Base-by-base conservation (phyloP, 2,888 invertebrate species). In the Auanema sp. region DNA sequence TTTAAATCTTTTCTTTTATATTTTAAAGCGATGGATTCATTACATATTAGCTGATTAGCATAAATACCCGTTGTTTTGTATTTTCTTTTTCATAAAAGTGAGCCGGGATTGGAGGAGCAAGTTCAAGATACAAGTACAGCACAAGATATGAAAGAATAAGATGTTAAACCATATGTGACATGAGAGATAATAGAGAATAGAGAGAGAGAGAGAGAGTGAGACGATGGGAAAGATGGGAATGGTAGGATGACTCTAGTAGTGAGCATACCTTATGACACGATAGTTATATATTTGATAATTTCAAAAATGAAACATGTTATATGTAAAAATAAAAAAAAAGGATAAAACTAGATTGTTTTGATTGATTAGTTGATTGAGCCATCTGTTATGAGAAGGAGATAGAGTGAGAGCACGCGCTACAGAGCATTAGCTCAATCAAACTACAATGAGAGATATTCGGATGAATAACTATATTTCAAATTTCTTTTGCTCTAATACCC, bases 171-270 rank as follows among this genome's bases (percentile, higher is more conserved):
- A 33, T 33, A 33, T 33, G 18, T 6, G 40, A 25, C 53, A 33
- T 41, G 18, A 58, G 42, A 33, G 59, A 56, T 51, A 50, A 56
- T 23, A 16, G 47, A 23, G 21, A 41, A 33, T 8, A 51, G 18
- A 58, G 23, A 50, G n/a, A 62, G 25, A 44, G 49, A 25, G 23
- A 49, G 23, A 49, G 53, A 41, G 55, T 21, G 21, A 53, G 53
- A 54, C 4, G 33, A 33, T 8, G 33, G 23, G 47, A 43, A 41
- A 50, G 54, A 54, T 54, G 54, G 3, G 25, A 25, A 18, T n/a
- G 47, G 14, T 4, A 18, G 54, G 1, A 40, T 14, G 3, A 53
- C 16, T 24, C 24, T 25, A 53, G n/a, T 8, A 25, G 53, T n/a
- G n/a, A 53, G 53, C 24, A 10, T 16, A 23, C 33, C 33, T 33